A percentile compares a stretch with the other conserved stretches of the same genome.
phyloP scores from a whole-genome alignment of 2,797 vertebrate species.

The Pyrocephalus nanus region DNA sequence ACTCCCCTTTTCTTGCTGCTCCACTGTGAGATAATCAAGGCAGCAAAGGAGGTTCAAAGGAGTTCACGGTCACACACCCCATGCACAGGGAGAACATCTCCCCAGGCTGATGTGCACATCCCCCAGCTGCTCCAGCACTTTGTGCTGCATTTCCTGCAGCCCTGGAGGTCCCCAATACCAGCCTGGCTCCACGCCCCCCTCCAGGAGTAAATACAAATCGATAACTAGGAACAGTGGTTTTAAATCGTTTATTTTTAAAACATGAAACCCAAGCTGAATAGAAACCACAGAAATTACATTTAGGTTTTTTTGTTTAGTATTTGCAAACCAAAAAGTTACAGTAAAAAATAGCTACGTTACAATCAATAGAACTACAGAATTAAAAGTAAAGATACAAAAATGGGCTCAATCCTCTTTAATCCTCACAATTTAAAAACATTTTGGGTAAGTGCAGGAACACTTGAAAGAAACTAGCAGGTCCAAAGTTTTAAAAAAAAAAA shows the following conservation, averaged over 20 bases:
- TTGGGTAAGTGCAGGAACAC: conserved; percentile 66
- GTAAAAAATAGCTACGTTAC: conserved; percentile 78
- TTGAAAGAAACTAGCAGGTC: conserved; percentile 58
- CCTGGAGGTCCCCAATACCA: background rate
- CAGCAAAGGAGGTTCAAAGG: background rate
- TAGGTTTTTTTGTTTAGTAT: conserved; percentile 87
- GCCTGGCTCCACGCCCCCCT: rapidly evolving
- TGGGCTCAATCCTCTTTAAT: conserved; percentile 67
- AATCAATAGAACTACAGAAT: conserved; percentile 72
- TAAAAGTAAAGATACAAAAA: conserved; percentile 66
- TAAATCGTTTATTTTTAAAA: conserved; percentile 89
- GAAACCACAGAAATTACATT: conserved; percentile 93
- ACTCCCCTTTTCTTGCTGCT: rapidly evolving
- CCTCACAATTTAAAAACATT: conserved; percentile 58
- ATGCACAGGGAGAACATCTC: background rate
- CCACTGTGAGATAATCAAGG: background rate
- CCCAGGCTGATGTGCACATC: background rate
- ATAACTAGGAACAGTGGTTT: conserved; percentile 8
- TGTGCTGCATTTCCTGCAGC: background rate
- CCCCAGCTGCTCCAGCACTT: background rate
- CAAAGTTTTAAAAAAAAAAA: conserved; percentile 61
- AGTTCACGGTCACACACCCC: too few species aligned
- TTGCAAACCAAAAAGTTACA: conserved; percentile 81
- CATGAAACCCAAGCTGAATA: conserved; percentile 93
- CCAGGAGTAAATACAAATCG: background rate